Evolutionary conservation across 2,113 vertebrate genomes (phyloP), one percentile per base, ranked within the genome.

Genomic region (Corythornis cristatus): DNA sequence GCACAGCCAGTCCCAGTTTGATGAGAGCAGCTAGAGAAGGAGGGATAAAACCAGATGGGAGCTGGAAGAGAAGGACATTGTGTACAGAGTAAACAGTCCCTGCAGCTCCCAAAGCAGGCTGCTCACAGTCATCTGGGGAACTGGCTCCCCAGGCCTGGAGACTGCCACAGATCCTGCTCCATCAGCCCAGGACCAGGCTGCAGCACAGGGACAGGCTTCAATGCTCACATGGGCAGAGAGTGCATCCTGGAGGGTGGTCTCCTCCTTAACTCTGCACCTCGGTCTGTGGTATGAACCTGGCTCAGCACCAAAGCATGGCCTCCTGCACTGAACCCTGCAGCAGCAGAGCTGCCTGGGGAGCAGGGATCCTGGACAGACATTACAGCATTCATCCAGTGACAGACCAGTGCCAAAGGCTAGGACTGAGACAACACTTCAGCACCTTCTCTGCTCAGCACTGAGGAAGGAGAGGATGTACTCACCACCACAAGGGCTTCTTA

Each of bases 31-130:
- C 84, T 83, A 43, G 74, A 86, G 65, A 48, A 78, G 58, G 82
- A 73, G n/a, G 31, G 84, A 76, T 57, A 40, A 86, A 92, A 91
- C 79, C 60, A 77, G 89, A 77, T 25, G 10, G 66, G 61, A 93
- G 45, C 89, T 35, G 40, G 65, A 72, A 43, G 68, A 86, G 80
- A 72, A 85, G 46, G 60, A 62, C 46, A n/a, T 28, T 88, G 91
- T 93, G 71, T 94, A 92, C 84, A 90, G 78, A 77, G 68, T 77
- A 96, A 96, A 94, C 92, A 94, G 83, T 17, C 31, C 72, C 76
- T 45, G 46, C 74, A 91, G 75, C 45, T 77, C 57, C 53, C 37
- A 42, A 56, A 88, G 81, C 84, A 78, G 83, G 26, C 81, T 75
- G 66, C 79, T 88, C 54, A 62, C 22, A 43, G 88, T 50, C 3